Conservation (phyloP, 2,888 invertebrate species). For the Andrena dorsata region DNA sequence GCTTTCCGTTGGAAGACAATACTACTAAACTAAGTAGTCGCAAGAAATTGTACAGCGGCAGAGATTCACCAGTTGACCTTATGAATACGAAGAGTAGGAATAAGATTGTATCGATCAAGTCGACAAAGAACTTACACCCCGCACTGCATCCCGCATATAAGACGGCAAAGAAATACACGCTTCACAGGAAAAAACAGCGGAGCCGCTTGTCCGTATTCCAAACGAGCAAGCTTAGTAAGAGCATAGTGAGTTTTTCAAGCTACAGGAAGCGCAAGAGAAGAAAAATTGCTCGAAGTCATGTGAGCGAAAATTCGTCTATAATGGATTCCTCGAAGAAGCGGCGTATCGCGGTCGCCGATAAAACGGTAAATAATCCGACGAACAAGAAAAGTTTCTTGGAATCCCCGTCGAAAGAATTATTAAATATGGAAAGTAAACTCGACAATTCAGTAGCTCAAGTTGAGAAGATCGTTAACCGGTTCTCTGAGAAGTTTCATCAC, state of each 20-base stretch:
- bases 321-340: background rate
- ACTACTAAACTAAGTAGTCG: conserved; percentile 24
- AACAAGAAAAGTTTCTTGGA: no score
- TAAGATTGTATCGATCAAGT: background rate
- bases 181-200: background rate
- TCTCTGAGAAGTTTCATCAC: no score
- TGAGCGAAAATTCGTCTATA: background rate
- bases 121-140: conserved; percentile 67
- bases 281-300: background rate
- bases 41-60: conserved; percentile 74
- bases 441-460: no score
- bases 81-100: conserved; percentile 13
- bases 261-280: background rate
- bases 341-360: background rate
- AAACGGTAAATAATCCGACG: background rate
- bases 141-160: conserved; percentile 60
- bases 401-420: no score
- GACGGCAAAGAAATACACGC: background rate
- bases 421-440: no score
- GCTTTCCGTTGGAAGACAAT: background rate
- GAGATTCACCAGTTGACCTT: conserved; percentile 76
- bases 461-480: no score
- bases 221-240: background rate
- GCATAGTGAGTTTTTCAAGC: background rate
- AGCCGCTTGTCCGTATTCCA: background rate